These are phyloP conservation scores for Apodemia hepburni DNA, from an alignment of 2,888 invertebrate genomes.

Conservation along the genomic window DNA sequence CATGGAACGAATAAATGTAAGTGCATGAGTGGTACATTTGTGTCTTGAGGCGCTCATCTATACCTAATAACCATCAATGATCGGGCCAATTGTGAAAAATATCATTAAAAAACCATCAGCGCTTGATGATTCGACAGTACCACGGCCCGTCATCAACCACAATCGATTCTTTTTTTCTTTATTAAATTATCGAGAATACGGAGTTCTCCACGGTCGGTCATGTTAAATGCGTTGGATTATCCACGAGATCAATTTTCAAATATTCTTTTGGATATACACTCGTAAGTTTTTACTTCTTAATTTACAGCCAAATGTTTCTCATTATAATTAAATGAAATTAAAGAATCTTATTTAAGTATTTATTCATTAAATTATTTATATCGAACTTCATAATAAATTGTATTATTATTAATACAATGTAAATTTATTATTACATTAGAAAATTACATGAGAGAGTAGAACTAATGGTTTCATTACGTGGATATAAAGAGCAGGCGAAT, in stretches of 20 bases:
- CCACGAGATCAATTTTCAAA: slow-evolving; percentile 31
- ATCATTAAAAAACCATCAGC: slow-evolving; percentile 81
- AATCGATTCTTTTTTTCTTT: slow-evolving; percentile 73
- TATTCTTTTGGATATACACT: neutral
- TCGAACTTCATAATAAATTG: too few relatives aligned
- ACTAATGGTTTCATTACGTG: too few relatives aligned
- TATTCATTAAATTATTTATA: too few relatives aligned
- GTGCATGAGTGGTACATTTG: slow-evolving; percentile 35
- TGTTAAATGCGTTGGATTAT: slow-evolving; percentile 26
- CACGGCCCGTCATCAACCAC: slow-evolving; percentile 68
- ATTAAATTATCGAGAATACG: slow-evolving; percentile 66
- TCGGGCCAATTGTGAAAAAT: slow-evolving; percentile 79
- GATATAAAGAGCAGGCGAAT: too few relatives aligned
- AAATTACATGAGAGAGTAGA: too few relatives aligned
- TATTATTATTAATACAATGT: too few relatives aligned
- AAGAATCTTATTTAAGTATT: too few relatives aligned
- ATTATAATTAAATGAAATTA: too few relatives aligned
- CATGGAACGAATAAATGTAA: slow-evolving; percentile 10
- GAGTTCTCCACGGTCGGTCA: slow-evolving; percentile 18
- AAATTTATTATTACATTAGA: too few relatives aligned
- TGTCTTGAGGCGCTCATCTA: slow-evolving; percentile 66
- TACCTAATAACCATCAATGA: slow-evolving; percentile 78
- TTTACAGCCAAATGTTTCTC: too few relatives aligned
- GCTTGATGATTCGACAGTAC: slow-evolving; percentile 73
- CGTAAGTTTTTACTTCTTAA: too few relatives aligned